A percentile compares a stretch with the other conserved stretches of the same genome.
phyloP scores from a whole-genome alignment of 2,797 vertebrate species.

The Thaleichthys pacificus region DNA sequence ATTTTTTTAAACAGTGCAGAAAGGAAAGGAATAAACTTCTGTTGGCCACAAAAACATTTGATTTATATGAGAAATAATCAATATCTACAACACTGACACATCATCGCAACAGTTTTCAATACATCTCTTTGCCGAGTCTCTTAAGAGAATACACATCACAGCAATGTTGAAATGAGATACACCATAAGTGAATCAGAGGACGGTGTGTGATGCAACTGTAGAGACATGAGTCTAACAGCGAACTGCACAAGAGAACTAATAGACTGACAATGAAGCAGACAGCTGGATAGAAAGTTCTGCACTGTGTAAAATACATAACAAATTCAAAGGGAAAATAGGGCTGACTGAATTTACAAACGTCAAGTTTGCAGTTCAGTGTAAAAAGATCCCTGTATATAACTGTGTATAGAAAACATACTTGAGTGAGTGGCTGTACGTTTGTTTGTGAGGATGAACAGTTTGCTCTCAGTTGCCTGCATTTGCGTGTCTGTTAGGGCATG shows the following conservation, averaged over 20 bases:
- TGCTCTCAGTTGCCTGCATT: slow-evolving; percentile 5
- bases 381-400: slow-evolving; percentile 74
- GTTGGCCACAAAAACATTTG: slow-evolving; percentile 1
- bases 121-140: background rate
- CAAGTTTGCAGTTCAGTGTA: slow-evolving; percentile 73
- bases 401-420: slow-evolving; percentile 67
- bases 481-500: slow-evolving; percentile 16
- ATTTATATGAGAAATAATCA: background rate
- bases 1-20: slow-evolving; percentile 39
- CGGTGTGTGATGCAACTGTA: slow-evolving; percentile 25
- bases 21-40: slow-evolving; percentile 7
- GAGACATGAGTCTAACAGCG: slow-evolving; percentile 16
- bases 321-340: slow-evolving; percentile 82
- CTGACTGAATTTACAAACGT: slow-evolving; percentile 78
- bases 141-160: background rate
- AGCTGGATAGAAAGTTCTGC: slow-evolving; percentile 46
- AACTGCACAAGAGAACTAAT: slow-evolving; percentile 9
- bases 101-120: background rate
- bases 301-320: slow-evolving; percentile 58
- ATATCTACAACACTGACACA: background rate
- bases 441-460: slow-evolving; percentile 7
- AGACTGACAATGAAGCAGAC: slow-evolving; percentile 6
- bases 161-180: slow-evolving; percentile 4
- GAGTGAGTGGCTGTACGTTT: slow-evolving; percentile 31
- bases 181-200: background rate